Base-by-base conservation (phyloP, 2,888 invertebrate species). In the Nipponacmea schrenckii region DNA sequence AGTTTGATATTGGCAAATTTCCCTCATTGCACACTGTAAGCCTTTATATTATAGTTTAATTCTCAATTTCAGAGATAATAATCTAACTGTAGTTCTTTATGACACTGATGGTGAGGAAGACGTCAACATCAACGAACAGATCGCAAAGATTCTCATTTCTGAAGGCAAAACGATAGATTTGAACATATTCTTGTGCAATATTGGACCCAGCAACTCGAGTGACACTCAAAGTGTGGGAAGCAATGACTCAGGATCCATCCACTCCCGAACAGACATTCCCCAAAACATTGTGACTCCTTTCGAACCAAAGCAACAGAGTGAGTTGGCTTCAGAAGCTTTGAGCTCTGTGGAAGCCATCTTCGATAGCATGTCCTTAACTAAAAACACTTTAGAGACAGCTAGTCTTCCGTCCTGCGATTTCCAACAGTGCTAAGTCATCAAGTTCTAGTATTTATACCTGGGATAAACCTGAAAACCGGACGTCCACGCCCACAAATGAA, bases 51-150 rank as follows among this genome's bases (percentile, higher is more conserved):
- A n/a, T n/a, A n/a, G n/a, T n/a, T n/a, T n/a, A n/a, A n/a, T 39
- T 39, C 1, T 39, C 39, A 5, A 39, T 76, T 81, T 31, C 77
- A 83, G 83, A 64, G 80, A 78, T n/a, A 79, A 79, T 8, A 73
- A 74, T 15, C 71, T 82, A 31, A 80, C 79, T 64, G 79, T 83
- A 45, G 76, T 84, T 64, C 70, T 84, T 64, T 83, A 78, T 48
- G 83, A 84, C 72, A 84, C 84, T 0, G 74, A 79, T 5, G 74
- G 77, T 2, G 77, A 79, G 17, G 74, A 74, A 17, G 84, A 84
- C 66, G 46, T 84, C 17, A 83, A 84, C 73, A 81, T 84, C 31
- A 84, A 84, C 56, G 76, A 82, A 26, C 67, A 71, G 12, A 80
- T 82, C 26, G 66, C 75, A 0, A 76, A 75, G 46, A 74, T 76